phyloP scores from a whole-genome alignment of 2,888 invertebrate species.

The Drosophila melanosoma region DNA sequence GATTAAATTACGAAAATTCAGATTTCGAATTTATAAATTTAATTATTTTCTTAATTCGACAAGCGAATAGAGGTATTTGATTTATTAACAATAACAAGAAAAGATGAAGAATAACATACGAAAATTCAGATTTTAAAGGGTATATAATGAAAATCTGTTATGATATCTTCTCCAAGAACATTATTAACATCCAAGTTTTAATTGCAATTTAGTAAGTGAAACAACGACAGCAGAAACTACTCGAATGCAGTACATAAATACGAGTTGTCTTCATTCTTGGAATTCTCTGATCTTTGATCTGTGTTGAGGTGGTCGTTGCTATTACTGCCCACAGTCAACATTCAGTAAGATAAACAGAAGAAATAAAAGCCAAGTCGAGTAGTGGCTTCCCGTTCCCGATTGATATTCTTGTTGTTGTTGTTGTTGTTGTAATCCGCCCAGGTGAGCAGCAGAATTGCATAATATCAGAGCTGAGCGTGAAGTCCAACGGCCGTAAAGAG shows the following conservation, averaged over 20 bases:
- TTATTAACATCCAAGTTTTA: background rate
- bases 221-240: conserved; percentile 22
- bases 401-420: conserved; percentile 4
- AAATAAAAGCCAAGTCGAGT: conserved; percentile 15
- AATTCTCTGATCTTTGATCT: conserved; percentile 48
- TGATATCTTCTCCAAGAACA: background rate
- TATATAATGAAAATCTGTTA: too few species aligned
- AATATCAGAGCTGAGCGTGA: conserved; percentile 50
- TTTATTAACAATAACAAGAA: background rate
- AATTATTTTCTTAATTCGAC: background rate
- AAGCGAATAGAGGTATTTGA: background rate
- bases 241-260: conserved; percentile 30
- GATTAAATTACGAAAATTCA: background rate
- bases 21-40: background rate
- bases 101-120: background rate
- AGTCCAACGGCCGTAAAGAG: background rate
- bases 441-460: conserved; percentile 58
- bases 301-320: conserved; percentile 12
- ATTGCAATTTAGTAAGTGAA: conserved; percentile 8
- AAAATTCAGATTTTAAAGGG: too few species aligned
- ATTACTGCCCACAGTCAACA: conserved; percentile 35
- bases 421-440: conserved; percentile 35
- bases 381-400: conserved; percentile 30
- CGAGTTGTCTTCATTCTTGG: conserved; percentile 31
- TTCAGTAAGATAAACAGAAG: conserved; percentile 1